These are phyloP conservation scores for Phallusia fumigata DNA, from an alignment of 23 tunicate species.

Conservation along the genomic window DNA sequence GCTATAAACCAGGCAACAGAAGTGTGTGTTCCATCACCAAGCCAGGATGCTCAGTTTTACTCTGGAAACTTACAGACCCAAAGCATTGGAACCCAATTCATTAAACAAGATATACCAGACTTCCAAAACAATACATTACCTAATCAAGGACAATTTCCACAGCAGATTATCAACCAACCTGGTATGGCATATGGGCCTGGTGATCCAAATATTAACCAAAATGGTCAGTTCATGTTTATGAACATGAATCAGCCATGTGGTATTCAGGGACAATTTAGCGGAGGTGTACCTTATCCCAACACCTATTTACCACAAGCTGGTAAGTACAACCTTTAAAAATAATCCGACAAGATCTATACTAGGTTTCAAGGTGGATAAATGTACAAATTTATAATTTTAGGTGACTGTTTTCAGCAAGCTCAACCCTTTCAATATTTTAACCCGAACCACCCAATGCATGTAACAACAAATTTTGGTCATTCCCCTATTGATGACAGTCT, in stretches of 20 bases:
- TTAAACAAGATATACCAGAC: background rate
- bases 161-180: background rate
- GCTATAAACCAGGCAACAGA: background rate
- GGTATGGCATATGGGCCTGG: background rate
- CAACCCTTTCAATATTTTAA: conserved; percentile 4
- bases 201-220: background rate
- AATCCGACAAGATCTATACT: too few relatives aligned
- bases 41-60: background rate
- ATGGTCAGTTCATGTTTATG: background rate
- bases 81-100: background rate
- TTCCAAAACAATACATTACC: background rate
- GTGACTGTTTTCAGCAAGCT: background rate
- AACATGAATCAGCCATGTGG: background rate
- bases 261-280: background rate
- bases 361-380: background rate
- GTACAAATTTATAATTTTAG: background rate
- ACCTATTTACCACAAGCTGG: background rate
- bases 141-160: background rate
- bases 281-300: background rate
- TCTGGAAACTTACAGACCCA: background rate
- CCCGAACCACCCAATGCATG: background rate
- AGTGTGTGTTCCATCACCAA: background rate
- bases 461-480: conserved; percentile 10
- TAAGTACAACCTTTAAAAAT: background rate
- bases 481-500: conserved; percentile 60